A percentile compares a stretch with the other conserved stretches of the same genome.
Evolutionary conservation across 92 coral and sea anemone species (phyloP).

Genomic region (Scolanthus callimorphus): DNA sequence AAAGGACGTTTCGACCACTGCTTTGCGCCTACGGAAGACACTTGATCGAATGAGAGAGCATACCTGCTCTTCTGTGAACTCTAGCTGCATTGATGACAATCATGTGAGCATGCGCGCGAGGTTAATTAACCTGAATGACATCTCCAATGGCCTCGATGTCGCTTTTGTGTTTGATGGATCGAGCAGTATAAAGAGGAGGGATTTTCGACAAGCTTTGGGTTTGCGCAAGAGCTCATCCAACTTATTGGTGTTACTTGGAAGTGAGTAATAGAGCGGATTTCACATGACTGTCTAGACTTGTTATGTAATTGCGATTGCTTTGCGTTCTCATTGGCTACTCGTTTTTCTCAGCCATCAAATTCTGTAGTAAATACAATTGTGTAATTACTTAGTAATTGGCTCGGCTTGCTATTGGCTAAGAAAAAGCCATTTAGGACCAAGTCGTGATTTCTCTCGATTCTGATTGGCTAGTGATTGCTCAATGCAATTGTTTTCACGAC

Average conservation of each 20-base stretch:
- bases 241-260: constrained; percentile 48
- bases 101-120: constrained; percentile 39
- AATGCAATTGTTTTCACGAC: too few relatives aligned
- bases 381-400: too few relatives aligned
- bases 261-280: too few relatives aligned
- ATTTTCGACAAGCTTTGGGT: constrained; percentile 37
- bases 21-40: constrained; percentile 38
- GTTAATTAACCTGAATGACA: constrained; percentile 33
- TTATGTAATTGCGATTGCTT: too few relatives aligned
- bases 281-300: too few relatives aligned
- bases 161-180: constrained; percentile 78
- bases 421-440: too few relatives aligned
- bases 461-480: too few relatives aligned
- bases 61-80: constrained; percentile 55
- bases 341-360: too few relatives aligned
- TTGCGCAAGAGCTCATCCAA: constrained; percentile 42
- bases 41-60: constrained; percentile 53
- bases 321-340: too few relatives aligned
- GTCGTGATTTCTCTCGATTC: too few relatives aligned
- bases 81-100: constrained; percentile 38
- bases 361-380: too few relatives aligned
- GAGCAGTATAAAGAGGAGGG: constrained; percentile 43
- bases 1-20: constrained; percentile 49
- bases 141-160: constrained; percentile 64
- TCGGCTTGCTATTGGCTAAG: too few relatives aligned